Evolutionary conservation across 2,888 invertebrate genomes (phyloP).

Genomic region (Zaprionus obscuricornis): DNA sequence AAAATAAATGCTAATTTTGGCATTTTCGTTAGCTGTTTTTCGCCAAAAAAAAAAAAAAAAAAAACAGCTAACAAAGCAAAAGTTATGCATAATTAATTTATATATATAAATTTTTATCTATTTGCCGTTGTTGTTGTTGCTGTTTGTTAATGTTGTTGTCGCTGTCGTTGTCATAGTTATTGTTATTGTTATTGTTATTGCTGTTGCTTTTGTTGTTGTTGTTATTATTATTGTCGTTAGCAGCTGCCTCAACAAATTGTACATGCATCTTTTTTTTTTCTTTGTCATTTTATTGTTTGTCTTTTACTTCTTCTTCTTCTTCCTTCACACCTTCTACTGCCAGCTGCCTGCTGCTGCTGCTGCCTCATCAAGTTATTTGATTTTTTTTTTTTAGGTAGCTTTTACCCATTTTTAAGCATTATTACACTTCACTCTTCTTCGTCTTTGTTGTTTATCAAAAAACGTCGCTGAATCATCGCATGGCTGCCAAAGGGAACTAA

Average conservation of each 20-base stretch:
- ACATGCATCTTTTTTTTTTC: no score
- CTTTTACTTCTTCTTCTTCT: no score
- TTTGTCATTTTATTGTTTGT: no score
- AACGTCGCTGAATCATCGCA: constrained; percentile 38
- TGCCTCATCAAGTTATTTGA: no score
- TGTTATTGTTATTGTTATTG: no score
- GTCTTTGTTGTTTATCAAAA: constrained; percentile 37
- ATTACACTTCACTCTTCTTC: no score
- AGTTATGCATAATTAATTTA: not conserved
- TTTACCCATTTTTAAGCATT: constrained; percentile 17
- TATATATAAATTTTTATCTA: no score
- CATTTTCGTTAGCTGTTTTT: constrained; percentile 23
- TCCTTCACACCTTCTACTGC: no score
- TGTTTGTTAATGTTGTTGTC: constrained; percentile 5
- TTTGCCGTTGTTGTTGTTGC: not conserved
- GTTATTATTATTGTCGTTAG: constrained; percentile 1
- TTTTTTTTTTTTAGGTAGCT: constrained; percentile 30
- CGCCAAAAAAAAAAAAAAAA: constrained; percentile 1
- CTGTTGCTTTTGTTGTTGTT: not conserved
- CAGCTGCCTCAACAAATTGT: constrained; percentile 19
- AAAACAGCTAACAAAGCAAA: not conserved
- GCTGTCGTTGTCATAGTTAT: not conserved
- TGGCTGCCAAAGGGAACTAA: not conserved
- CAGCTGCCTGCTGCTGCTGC: no score
- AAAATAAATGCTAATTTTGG: constrained; percentile 50